Base-by-base conservation (phyloP, 1,140 invertebrate genomes). In the Atta texana region DNA sequence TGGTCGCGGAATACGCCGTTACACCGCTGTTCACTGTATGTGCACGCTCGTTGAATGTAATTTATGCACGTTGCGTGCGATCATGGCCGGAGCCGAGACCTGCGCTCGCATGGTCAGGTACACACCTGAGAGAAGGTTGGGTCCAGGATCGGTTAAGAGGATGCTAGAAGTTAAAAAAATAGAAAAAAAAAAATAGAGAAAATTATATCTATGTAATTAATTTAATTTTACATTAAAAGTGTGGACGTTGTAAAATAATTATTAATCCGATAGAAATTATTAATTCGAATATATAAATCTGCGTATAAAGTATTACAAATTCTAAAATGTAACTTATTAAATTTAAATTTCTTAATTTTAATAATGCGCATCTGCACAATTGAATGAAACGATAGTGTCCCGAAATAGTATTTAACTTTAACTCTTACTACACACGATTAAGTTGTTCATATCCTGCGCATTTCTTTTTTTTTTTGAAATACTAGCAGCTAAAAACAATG, bases 61-160 rank as follows among this genome's bases (percentile, higher is more conserved):
- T 94, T 94, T 94, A 94, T 93, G 93, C 91, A 90, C 92, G 89
- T 93, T 93, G 92, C 91, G 93, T 94, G 92, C 91, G 91, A 93
- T 93, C 92, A 87, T 91, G 93, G 91, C 88, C 82, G 86, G 88
- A 88, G 87, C 82, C 89, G 89, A 85, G 89, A 89, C 89, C 89
- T 87, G 92, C 85, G 84, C 76, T 88, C 89, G 91, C 91, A 92
- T 92, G 93, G 90, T 94, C 93, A 93, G 92, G 89, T 94, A 92
- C 91, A 91, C 86, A 87, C 75, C 69, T n/a, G 55, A 39, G 51
- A 85, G 76, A 75, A 89, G 88, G 71, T 90, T 88, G 74, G 69
- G 18, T 55, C 57, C 80, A 69, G 76, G 76, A 55, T 57, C 61
- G 84, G 61, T 16, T 39, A 24, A 61, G 63, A 31, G 24, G 12